Evolutionary conservation across 1,140 invertebrate species (phyloP), one percentile per base, ranked within the genome.

Genomic region (Tetragonula clypearis): DNA sequence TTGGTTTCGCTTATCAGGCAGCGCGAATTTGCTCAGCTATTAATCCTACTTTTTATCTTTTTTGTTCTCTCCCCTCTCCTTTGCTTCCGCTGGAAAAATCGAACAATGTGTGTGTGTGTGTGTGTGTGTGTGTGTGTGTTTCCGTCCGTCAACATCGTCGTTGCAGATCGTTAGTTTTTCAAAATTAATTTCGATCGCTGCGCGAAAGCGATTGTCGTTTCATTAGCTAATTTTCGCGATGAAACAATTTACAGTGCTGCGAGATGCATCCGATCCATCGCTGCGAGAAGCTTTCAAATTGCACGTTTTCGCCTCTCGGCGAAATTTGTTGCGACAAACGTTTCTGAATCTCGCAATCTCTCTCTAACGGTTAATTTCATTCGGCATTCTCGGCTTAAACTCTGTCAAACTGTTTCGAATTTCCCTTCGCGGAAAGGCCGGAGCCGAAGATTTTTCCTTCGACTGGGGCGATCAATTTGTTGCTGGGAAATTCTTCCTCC

Each of bases 11-110:
- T 84, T 85, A 89, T 89, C 89, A 89, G 68, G n/a, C 35, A 53
- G 19, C 68, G 82, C 76, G 82, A 90, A 89, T 89, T 90, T 89
- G 79, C 82, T 79, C 86, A 62, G 79, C 88, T 82, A 89, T 90
- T 90, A 90, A 90, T 90, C 82, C 88, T 89, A 86, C 87, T 89
- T 79, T 56, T 75, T 49, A 77, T 58, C 65, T 19, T 0, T 17
- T 58, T 66, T 5, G 23, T n/a, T 66, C 21, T 14, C 41, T 49
- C 15, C 35, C 35, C 21, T 62, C 53, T 35, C 21, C 1, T 5
- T 26, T 17, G 30, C 65, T 82, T 88, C 66, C 87, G 76, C 87
- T 77, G 80, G 80, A 88, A 72, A 55, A 17, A 81, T 56, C 56
- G 58, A 73, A 56, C 62, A 4, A 35, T 35, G 35, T 35, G 35